Evolutionary conservation across 1,140 invertebrate species (phyloP).

Genomic region (Nymphalis io): DNA sequence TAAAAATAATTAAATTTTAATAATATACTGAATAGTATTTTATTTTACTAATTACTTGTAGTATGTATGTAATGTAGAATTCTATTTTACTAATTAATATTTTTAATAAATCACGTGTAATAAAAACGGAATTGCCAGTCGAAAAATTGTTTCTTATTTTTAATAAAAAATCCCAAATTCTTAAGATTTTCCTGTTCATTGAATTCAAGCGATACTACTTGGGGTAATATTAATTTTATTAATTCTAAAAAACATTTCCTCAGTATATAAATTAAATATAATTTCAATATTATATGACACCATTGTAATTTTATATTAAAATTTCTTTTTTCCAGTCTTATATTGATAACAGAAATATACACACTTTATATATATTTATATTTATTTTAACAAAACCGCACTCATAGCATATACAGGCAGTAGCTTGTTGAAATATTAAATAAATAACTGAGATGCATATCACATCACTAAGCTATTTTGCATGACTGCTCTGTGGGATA

Average conservation of each 20-base stretch:
- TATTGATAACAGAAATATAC: no score
- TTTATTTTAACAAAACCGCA: no score
- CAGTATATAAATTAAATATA: no score
- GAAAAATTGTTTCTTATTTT: not conserved
- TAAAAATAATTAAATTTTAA: no score
- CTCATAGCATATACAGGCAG: no score
- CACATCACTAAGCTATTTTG: conserved; percentile 59
- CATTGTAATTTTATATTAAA: no score
- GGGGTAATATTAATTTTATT: not conserved
- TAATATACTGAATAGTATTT: no score
- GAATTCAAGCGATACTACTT: conserved; percentile 28
- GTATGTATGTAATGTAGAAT: no score
- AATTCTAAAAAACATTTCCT: not conserved
- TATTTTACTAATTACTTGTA: not conserved
- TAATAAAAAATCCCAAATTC: conserved; percentile 33
- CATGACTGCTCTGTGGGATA: conserved; percentile 50
- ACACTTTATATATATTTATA: no score
- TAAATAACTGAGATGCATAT: conserved; percentile 11
- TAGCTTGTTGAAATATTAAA: no score
- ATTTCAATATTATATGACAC: not conserved
- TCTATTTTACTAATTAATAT: not conserved
- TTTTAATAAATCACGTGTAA: not conserved
- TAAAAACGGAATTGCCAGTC: not conserved
- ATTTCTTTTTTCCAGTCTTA: no score
- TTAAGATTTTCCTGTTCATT: conserved; percentile 32